Evolutionary conservation across 2,888 invertebrate genomes (phyloP), one percentile per base, ranked within the genome.

Genomic region (Agrotis exclamationis): DNA sequence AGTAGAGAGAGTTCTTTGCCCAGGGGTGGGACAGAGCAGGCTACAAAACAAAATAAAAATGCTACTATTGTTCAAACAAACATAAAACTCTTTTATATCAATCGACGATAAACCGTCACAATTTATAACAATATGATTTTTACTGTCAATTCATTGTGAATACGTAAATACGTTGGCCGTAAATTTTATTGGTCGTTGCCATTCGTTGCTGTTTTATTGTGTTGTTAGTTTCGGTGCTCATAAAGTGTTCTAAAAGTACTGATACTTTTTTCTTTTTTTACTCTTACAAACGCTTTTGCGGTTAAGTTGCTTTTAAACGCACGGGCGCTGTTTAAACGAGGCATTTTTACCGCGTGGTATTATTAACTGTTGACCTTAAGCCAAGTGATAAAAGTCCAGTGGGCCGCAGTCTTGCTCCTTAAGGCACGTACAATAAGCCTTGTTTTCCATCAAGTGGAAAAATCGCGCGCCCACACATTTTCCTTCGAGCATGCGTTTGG

Each of bases 121-220:
- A 69, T 71, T 76, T 76, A 81, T 68, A 78, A 71, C 70, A 74
- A 78, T 78, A 73, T 80, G 70, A 80, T 78, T 50, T 73, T 82
- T 78, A 82, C 44, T 66, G 74, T 28, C 63, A 63, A 65, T 66
- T 70, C 58, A 69, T 70, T 63, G 48, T 54, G 67, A 66, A 78
- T 65, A 57, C 64, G 66, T 73, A 75, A 82, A 79, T 82, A 72
- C 60, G 64, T 70, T 62, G 53, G 28, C 60, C 48, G 79, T 74
- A 70, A 72, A 72, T 50, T 74, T 53, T 82, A 79, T 75, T 53
- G 69, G 63, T 28, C 14, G 45, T 47, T 74, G 63, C 13, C 20
- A 58, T 72, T 65, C 48, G 48, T 54, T 71, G 50, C 50, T 53
- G 54, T 70, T 82, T 82, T 74, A 81, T 63, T 64, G 57, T 57